These are phyloP conservation scores for Brienomyrus longianalis DNA, from an alignment of 2,113 vertebrate genomes.

Conservation along the genomic window DNA sequence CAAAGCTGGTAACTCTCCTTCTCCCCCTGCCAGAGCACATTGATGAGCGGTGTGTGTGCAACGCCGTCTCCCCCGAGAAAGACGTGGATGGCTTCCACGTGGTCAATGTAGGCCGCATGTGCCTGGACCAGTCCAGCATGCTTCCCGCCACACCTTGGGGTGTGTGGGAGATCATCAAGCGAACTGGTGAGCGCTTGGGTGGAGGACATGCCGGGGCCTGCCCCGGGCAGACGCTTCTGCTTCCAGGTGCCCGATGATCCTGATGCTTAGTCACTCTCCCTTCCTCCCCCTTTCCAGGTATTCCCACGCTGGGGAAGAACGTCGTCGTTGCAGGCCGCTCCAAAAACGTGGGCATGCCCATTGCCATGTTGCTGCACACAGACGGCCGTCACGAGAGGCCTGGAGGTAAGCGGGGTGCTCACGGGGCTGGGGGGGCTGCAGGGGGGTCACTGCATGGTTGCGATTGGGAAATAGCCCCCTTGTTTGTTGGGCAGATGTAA, in stretches of 20 bases:
- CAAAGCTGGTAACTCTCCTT: neutral
- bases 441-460: neutral
- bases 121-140: conserved; percentile 90
- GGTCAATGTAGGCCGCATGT: conserved; percentile 89
- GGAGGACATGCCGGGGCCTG: neutral
- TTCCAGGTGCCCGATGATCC: neutral
- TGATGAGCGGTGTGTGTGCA: conserved; percentile 82
- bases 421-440: too few species aligned
- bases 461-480: neutral
- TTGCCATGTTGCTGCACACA: conserved; percentile 92
- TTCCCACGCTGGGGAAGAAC: conserved; percentile 88
- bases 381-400: conserved; percentile 87
- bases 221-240: neutral
- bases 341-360: conserved; percentile 97
- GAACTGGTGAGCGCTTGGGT: conserved; percentile 67
- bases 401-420: conserved; percentile 63
- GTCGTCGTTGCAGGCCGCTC: conserved; percentile 91
- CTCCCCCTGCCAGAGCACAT: conserved; percentile 72
- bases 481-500: neutral
- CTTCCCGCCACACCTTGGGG: conserved; percentile 91
- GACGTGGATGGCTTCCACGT: conserved; percentile 96
- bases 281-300: conserved; percentile 61
- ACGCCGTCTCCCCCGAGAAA: conserved; percentile 82
- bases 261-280: neutral
- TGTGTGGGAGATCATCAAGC: conserved; percentile 91